Percentiles rank a stretch among this genome's conserved stretches.
Evolutionary conservation across 2,797 vertebrate genomes (phyloP).

Genomic region (Micropoecilia bifurca): DNA sequence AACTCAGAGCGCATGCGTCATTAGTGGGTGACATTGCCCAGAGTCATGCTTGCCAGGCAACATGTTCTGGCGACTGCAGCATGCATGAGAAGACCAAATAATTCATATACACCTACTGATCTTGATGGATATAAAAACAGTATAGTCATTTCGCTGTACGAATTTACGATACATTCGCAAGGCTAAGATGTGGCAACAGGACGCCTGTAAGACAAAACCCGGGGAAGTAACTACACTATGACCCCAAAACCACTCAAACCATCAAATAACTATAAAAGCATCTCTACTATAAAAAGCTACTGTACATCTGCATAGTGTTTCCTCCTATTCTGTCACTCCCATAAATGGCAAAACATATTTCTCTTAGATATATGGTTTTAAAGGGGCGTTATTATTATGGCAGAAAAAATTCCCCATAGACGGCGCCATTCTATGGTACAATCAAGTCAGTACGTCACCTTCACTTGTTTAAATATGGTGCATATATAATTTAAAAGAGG

Average conservation of each 20-base stretch:
- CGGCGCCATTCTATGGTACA: too few species aligned
- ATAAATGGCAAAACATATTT: not conserved
- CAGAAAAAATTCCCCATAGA: too few species aligned
- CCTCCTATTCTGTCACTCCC: not conserved
- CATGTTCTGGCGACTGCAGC: rapidly evolving
- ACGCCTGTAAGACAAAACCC: not conserved
- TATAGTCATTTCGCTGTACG: too few species aligned
- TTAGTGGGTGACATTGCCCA: rapidly evolving
- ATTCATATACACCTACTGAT: not conserved
- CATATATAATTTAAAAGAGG: too few species aligned
- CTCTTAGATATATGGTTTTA: not conserved
- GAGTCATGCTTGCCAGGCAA: rapidly evolving
- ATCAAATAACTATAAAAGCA: not conserved
- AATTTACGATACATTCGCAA: not conserved
- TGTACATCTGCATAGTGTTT: not conserved
- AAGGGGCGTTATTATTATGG: too few species aligned
- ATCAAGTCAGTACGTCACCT: too few species aligned
- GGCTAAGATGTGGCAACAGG: not conserved
- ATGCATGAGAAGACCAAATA: not conserved
- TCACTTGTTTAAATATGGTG: too few species aligned
- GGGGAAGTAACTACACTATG: not conserved
- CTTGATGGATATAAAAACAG: not conserved
- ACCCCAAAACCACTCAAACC: not conserved
- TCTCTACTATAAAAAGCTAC: not conserved
- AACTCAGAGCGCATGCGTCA: slow-evolving; percentile 24